Percentiles rank a stretch among this genome's conserved stretches.
Evolutionary conservation across 2,888 invertebrate species (phyloP).

Genomic region (Tiliacea aurago): DNA sequence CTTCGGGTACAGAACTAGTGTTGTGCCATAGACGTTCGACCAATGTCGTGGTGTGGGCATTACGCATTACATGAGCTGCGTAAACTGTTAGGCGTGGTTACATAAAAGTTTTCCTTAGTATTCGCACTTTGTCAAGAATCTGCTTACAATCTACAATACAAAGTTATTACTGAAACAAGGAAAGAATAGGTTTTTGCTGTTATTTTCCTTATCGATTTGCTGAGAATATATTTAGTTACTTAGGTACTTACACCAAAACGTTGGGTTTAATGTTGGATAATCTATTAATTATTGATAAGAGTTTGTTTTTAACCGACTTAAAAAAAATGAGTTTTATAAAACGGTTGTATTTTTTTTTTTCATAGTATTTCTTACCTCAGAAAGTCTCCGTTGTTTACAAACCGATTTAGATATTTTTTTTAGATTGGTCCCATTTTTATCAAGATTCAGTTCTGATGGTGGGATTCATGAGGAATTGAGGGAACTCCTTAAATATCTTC

Average conservation of each 20-base stretch:
- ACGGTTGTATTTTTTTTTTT: no score
- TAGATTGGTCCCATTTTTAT: no score
- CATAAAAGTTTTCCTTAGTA: constrained; percentile 34
- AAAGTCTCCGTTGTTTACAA: no score
- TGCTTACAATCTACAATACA: constrained; percentile 6
- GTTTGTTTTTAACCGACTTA: neutral
- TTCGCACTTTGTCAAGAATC: constrained; percentile 37
- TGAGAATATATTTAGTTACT: constrained; percentile 12
- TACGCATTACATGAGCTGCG: constrained; percentile 1
- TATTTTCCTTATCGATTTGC: constrained; percentile 40
- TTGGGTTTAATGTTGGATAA: constrained; percentile 16
- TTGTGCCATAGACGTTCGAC: neutral
- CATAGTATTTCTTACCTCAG: no score
- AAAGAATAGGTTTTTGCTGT: constrained; percentile 36
- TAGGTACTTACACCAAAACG: constrained; percentile 10
- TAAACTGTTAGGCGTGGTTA: constrained; percentile 14
- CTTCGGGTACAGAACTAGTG: no score
- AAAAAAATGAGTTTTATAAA: no score
- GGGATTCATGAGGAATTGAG: no score
- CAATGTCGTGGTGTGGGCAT: neutral
- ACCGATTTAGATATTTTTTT: no score
- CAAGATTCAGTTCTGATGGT: no score
- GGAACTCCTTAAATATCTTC: no score
- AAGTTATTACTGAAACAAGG: constrained; percentile 47
- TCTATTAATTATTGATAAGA: neutral